Evolutionary conservation across 2,888 invertebrate genomes (phyloP).

Genomic region (Drosophila quinaria): DNA sequence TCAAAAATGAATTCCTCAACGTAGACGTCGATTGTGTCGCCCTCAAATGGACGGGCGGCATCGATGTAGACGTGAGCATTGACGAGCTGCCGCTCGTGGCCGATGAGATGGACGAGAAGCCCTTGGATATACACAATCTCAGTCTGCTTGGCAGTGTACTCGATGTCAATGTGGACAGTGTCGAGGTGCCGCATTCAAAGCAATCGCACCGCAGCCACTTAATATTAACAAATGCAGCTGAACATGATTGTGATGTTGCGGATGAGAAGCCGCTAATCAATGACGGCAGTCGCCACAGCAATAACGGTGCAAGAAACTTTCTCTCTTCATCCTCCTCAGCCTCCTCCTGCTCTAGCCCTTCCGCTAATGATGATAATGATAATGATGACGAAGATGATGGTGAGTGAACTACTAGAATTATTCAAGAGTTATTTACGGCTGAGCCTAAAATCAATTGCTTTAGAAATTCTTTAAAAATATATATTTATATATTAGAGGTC

Average conservation of each 20-base stretch:
- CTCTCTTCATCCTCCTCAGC: neutral
- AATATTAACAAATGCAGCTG: neutral
- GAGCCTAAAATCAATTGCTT: too few relatives aligned
- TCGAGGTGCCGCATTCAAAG: constrained; percentile 53
- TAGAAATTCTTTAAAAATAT: too few relatives aligned
- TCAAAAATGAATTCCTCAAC: constrained; percentile 69
- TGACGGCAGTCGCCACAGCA: constrained; percentile 7
- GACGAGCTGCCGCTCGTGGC: constrained; percentile 69
- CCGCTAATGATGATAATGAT: neutral
- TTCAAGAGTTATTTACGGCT: too few relatives aligned
- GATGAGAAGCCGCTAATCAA: constrained; percentile 58
- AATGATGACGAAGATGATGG: constrained; percentile 42
- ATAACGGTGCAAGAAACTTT: neutral
- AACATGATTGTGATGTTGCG: constrained; percentile 13
- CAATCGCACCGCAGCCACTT: neutral
- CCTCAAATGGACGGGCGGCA: constrained; percentile 62
- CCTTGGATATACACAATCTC: constrained; percentile 69
- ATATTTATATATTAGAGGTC: too few relatives aligned
- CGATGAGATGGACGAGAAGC: constrained; percentile 71
- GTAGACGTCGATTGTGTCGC: constrained; percentile 68
- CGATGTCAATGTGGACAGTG: constrained; percentile 71
- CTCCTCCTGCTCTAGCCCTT: neutral
- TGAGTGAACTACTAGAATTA: constrained; percentile 14
- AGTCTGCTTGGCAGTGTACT: constrained; percentile 66
- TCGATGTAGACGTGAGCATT: constrained; percentile 67